phyloP scores from a whole-genome alignment of 2,797 vertebrate species.

The Todus mexicanus region DNA sequence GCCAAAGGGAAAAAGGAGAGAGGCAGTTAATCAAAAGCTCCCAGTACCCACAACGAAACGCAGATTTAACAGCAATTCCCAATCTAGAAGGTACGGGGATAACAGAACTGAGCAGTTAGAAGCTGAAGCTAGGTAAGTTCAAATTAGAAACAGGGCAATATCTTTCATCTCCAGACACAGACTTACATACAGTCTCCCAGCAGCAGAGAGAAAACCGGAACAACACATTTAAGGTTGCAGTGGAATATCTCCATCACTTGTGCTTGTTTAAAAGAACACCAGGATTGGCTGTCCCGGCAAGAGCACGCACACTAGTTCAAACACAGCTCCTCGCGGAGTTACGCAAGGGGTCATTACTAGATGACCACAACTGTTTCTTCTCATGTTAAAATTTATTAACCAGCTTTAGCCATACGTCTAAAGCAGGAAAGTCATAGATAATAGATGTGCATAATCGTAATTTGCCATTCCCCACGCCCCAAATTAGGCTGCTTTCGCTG shows the following conservation, averaged over 20 bases:
- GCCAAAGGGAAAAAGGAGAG: not conserved
- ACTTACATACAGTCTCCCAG: not conserved
- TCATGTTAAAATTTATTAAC: conserved; percentile 56
- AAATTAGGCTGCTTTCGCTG: conserved; percentile 26
- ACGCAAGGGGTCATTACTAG: conserved; percentile 58
- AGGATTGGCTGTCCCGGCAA: conserved; percentile 10
- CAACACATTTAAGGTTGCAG: not conserved
- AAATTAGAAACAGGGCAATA: not conserved
- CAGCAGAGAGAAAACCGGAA: not conserved
- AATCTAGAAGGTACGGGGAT: not conserved
- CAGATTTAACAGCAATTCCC: not conserved
- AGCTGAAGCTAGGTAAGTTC: not conserved
- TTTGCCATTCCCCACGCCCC: not conserved
- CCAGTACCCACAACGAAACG: not conserved
- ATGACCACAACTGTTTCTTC: conserved; percentile 57
- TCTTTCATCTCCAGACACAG: not conserved
- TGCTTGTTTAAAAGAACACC: conserved; percentile 19
- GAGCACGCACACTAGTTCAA: conserved; percentile 44
- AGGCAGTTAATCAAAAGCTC: not conserved
- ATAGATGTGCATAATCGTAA: not conserved
- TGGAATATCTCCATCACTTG: conserved; percentile 50
- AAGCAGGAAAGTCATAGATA: conserved; percentile 31
- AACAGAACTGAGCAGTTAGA: not conserved
- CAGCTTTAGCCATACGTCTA: not conserved
- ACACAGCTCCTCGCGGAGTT: conserved; percentile 53